These are phyloP conservation scores for Drosophila santomea DNA, from an alignment of 1,140 invertebrate genomes.

Conservation along the genomic window DNA sequence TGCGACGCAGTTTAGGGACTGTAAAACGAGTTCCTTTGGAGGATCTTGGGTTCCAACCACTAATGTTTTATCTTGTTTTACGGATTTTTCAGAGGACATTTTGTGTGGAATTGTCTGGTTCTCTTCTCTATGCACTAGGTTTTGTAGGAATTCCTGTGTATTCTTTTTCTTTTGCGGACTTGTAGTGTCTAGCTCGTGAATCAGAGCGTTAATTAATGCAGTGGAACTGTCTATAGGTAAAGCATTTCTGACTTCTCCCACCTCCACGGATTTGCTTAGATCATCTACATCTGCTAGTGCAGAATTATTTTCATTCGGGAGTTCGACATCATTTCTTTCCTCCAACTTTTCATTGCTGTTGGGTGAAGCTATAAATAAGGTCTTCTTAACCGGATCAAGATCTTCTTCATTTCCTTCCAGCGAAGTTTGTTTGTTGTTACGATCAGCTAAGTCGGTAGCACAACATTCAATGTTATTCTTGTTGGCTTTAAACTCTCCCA, in stretches of 20 bases:
- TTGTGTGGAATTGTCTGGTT: not conserved
- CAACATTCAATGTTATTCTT: not conserved
- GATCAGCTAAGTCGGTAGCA: not conserved
- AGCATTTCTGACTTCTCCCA: too few species aligned
- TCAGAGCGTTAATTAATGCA: slow-evolving; percentile 1
- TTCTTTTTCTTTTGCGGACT: not conserved
- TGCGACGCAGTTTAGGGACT: slow-evolving; percentile 9
- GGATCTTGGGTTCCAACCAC: not conserved
- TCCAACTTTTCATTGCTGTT: not conserved
- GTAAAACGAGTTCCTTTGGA: not conserved
- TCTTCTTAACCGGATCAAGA: too few species aligned
- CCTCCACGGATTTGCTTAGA: not conserved
- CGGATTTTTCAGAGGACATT: not conserved
- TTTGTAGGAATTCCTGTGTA: slow-evolving; percentile 3
- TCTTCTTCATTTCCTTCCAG: too few species aligned
- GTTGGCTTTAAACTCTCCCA: not conserved
- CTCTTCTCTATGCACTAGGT: not conserved
- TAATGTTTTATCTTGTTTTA: not conserved
- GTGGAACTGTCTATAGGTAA: not conserved
- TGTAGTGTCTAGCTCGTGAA: not conserved
- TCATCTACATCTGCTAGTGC: too few species aligned
- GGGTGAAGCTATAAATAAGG: not conserved
- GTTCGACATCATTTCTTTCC: not conserved
- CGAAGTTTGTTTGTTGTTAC: not conserved
- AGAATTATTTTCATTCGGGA: not conserved